Percentiles rank a stretch among this genome's conserved stretches.
These are phyloP conservation scores for Anneissia japonica DNA, from an alignment of 35 echinoderm and acorn worm genomes.

Conservation along the genomic window DNA sequence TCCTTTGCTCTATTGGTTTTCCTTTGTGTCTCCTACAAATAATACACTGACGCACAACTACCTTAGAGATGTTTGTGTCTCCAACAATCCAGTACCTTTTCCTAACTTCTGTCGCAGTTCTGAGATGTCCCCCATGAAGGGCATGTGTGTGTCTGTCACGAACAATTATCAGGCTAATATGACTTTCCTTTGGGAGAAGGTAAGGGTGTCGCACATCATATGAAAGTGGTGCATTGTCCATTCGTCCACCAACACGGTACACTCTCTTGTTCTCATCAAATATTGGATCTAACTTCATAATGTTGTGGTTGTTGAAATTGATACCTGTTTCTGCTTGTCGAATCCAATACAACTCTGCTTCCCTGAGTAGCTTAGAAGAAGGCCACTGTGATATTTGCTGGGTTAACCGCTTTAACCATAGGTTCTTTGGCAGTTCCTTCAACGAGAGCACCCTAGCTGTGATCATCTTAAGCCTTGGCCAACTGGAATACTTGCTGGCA, in stretches of 20 bases:
- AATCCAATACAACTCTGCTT: conserved; percentile 60
- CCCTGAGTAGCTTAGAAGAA: conserved; percentile 11
- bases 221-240: conserved; percentile 26
- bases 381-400: conserved; percentile 7
- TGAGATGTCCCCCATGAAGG: conserved; percentile 37
- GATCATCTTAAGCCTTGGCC: conserved; percentile 35
- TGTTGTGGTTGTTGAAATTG: conserved; percentile 34
- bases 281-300: conserved; percentile 53
- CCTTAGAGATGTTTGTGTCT: not conserved
- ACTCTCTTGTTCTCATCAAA: conserved; percentile 48
- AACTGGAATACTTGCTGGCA: conserved; percentile 21
- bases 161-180: conserved; percentile 58
- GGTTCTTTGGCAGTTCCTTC: conserved; percentile 19
- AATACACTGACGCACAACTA: conserved; percentile 39
- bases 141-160: conserved; percentile 32
- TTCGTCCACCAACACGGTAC: conserved; percentile 38
- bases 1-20: conserved; percentile 46
- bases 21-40: conserved; percentile 46
- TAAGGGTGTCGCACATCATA: conserved; percentile 40
- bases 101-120: conserved; percentile 43
- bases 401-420: conserved; percentile 19
- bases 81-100: conserved; percentile 26
- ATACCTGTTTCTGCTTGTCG: conserved; percentile 58
- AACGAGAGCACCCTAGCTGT: conserved; percentile 40
- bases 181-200: conserved; percentile 32